A percentile compares a stretch with the other conserved stretches of the same genome.
Evolutionary conservation across 2,113 vertebrate species (phyloP).

Genomic region (Nesogale talazaci): DNA sequence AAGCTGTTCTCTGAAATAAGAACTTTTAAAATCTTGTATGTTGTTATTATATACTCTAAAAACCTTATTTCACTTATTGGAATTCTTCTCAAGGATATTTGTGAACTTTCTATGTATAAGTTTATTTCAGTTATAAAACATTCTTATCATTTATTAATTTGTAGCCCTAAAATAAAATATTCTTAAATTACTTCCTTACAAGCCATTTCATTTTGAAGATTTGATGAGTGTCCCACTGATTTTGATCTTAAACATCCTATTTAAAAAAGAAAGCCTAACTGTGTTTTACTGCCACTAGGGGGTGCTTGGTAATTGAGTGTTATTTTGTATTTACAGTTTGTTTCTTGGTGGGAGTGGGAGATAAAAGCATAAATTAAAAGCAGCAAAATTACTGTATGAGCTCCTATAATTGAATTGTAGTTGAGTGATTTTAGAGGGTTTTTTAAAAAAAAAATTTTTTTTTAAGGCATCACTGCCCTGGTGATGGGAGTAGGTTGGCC

Average conservation of each 20-base stretch:
- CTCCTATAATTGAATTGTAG: background rate
- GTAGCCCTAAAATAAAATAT: constrained; percentile 17
- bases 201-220: constrained; percentile 3
- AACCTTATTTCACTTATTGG: constrained; percentile 22
- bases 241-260: no score
- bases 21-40: constrained; percentile 8
- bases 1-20: background rate
- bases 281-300: constrained; percentile 76
- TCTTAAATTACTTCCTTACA: constrained; percentile 37
- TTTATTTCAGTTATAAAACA: background rate
- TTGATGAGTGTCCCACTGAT: background rate
- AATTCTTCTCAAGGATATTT: constrained; percentile 42
- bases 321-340: constrained; percentile 45
- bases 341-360: background rate
- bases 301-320: constrained; percentile 76
- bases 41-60: background rate
- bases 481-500: no score
- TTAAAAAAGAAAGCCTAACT: background rate
- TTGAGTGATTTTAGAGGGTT: constrained; percentile 60
- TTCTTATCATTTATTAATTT: constrained; percentile 36
- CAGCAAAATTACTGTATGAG: constrained; percentile 2
- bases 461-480: no score
- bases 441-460: constrained; percentile 15
- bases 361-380: background rate
- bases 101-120: constrained; percentile 41